These are phyloP conservation scores for Odocoileus hemionus DNA, from an alignment of 2,113 vertebrate species.

Conservation along the genomic window DNA sequence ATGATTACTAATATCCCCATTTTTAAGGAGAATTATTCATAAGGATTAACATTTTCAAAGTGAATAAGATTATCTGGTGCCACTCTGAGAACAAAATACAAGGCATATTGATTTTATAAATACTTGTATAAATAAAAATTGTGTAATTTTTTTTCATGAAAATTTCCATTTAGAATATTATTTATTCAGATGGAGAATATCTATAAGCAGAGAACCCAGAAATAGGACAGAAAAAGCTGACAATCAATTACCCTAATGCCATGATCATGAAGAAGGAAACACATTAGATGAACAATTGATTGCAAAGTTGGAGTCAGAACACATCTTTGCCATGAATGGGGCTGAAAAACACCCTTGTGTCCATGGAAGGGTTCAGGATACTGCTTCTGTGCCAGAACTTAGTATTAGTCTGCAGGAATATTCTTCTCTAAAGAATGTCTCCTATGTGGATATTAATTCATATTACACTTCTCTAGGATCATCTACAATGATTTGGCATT, in stretches of 20 bases:
- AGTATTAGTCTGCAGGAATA: not conserved
- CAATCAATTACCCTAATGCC: slow-evolving; percentile 43
- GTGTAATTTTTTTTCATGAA: not conserved
- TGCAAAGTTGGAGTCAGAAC: not conserved
- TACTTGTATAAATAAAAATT: slow-evolving; percentile 28
- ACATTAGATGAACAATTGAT: slow-evolving; percentile 15
- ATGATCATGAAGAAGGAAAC: slow-evolving; percentile 24
- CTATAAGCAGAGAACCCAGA: slow-evolving; percentile 13
- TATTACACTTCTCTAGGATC: not conserved
- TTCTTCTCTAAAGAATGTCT: not conserved
- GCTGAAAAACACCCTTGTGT: not conserved
- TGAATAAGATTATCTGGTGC: not conserved
- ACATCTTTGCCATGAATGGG: not conserved
- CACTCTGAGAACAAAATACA: slow-evolving; percentile 20
- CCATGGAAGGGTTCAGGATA: not conserved
- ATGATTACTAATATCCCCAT: not conserved
- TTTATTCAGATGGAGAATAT: slow-evolving; percentile 49
- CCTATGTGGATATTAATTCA: not conserved
- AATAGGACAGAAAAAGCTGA: slow-evolving; percentile 33
- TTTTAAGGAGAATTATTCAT: slow-evolving; percentile 16
- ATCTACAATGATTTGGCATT: not conserved
- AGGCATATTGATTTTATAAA: slow-evolving; percentile 38
- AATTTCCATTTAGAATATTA: slow-evolving; percentile 34
- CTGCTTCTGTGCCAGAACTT: not conserved
- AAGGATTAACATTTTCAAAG: slow-evolving; percentile 21